Conservation (phyloP, 2,113 vertebrate genomes). For the Forbesichthys papilliferus region DNA sequence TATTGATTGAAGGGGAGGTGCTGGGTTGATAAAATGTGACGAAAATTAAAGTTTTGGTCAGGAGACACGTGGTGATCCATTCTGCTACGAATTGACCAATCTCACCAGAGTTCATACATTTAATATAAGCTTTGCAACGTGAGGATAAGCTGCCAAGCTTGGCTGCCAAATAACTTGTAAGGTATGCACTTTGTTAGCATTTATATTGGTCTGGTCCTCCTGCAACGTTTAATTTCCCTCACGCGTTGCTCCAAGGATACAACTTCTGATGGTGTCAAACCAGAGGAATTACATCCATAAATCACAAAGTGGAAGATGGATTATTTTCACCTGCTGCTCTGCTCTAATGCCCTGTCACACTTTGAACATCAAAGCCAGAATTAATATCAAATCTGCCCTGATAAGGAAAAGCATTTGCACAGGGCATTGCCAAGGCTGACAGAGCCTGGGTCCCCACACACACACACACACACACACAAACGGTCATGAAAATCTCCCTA, state of each 20-base stretch:
- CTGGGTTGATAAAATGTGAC: conserved; percentile 29
- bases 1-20: conserved; percentile 8
- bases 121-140: neutral
- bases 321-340: conserved; percentile 52
- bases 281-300: conserved; percentile 35
- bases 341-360: conserved; percentile 36
- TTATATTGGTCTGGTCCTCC: conserved; percentile 17
- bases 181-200: neutral
- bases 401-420: conserved; percentile 26
- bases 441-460: conserved; percentile 16
- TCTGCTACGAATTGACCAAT: neutral
- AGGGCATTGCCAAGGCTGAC: conserved; percentile 21
- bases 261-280: conserved; percentile 13
- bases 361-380: conserved; percentile 32
- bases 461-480: no score
- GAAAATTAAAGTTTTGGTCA: conserved; percentile 7
- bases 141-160: neutral
- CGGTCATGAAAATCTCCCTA: conserved; percentile 9
- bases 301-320: conserved; percentile 40
- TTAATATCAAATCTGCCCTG: conserved; percentile 13
- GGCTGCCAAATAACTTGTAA: neutral
- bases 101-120: neutral
- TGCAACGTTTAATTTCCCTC: conserved; percentile 14
- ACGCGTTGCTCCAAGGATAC: conserved; percentile 19
- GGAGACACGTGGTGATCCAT: neutral